These are phyloP conservation scores for Poicephalus gulielmi DNA, from an alignment of 2,113 vertebrate genomes.

Conservation along the genomic window DNA sequence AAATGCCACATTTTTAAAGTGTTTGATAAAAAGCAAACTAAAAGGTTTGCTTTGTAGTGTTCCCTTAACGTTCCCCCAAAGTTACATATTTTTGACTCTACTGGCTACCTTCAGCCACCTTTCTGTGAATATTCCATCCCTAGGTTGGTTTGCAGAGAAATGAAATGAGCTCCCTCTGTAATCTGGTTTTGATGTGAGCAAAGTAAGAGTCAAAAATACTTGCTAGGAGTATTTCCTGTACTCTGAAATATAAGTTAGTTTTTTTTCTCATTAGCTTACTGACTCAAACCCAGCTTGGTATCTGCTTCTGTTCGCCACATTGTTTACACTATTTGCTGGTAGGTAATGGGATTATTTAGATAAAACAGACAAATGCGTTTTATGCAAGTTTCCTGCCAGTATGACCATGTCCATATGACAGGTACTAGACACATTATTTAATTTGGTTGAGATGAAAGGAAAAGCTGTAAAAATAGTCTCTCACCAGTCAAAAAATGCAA, in stretches of 20 bases:
- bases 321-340: background rate
- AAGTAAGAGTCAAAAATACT: background rate
- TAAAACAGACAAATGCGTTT: slow-evolving; percentile 6
- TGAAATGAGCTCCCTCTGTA: background rate
- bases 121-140: background rate
- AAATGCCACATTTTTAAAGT: background rate
- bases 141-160: background rate
- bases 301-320: background rate
- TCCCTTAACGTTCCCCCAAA: background rate
- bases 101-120: background rate
- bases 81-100: background rate
- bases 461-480: background rate
- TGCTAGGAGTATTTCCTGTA: background rate
- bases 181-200: background rate
- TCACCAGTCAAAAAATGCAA: background rate
- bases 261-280: background rate
- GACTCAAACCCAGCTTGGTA: background rate
- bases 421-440: background rate
- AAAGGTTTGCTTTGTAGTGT: background rate
- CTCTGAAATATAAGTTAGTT: background rate
- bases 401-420: background rate
- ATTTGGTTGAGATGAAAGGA: slow-evolving; percentile 3
- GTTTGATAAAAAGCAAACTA: background rate
- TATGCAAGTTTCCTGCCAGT: background rate
- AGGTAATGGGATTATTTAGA: background rate